These are phyloP conservation scores for Trachelipus rathkii DNA, from an alignment of 1,140 invertebrate genomes.

Conservation along the genomic window DNA sequence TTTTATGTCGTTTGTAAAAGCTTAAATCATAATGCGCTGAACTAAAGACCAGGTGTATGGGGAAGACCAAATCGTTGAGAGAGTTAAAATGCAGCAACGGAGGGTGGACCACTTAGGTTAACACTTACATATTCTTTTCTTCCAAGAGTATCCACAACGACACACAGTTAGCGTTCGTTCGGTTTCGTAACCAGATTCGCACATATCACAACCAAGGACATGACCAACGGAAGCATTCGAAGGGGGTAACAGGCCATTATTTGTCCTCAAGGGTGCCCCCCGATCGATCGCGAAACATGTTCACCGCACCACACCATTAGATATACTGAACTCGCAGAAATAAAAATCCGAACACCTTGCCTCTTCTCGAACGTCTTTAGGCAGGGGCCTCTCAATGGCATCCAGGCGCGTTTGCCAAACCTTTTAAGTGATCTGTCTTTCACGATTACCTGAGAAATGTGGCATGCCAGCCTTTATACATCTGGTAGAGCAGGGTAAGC, in stretches of 20 bases:
- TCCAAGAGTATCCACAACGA: conserved; percentile 43
- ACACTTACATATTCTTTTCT: conserved; percentile 44
- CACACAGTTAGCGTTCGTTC: conserved; percentile 44
- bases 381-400: conserved; percentile 45
- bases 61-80: background rate
- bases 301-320: conserved; percentile 30
- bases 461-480: background rate
- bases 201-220: conserved; percentile 41
- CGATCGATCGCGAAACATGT: conserved; percentile 41
- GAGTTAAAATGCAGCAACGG: background rate
- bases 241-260: conserved; percentile 34
- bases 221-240: conserved; percentile 26
- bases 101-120: background rate
- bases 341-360: background rate
- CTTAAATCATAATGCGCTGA: too few relatives aligned
- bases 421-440: conserved; percentile 14
- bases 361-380: conserved; percentile 33
- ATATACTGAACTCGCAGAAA: conserved; percentile 32
- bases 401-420: conserved; percentile 35
- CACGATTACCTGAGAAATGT: conserved; percentile 1
- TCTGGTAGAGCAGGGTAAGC: background rate
- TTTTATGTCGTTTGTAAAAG: too few relatives aligned
- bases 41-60: background rate
- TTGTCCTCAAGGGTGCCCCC: conserved; percentile 38
- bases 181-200: conserved; percentile 43